These are phyloP conservation scores for Mesoclemmys tuberculata DNA, from an alignment of 2,113 vertebrate genomes.

Conservation along the genomic window DNA sequence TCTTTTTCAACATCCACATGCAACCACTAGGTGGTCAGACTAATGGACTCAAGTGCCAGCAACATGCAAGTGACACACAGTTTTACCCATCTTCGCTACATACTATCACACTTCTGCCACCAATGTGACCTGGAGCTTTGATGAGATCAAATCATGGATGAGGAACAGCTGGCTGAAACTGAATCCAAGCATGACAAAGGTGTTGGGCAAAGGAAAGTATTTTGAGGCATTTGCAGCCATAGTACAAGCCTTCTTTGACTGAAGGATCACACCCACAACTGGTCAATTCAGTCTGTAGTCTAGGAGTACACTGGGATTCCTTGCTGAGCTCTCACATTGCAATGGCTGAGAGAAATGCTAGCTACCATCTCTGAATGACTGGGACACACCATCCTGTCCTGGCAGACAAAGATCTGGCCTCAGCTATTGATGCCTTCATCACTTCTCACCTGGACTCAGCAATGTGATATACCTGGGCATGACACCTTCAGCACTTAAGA, in stretches of 20 bases:
- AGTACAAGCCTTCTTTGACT: background rate
- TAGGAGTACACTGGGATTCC: background rate
- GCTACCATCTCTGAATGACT: background rate
- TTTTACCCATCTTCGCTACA: background rate
- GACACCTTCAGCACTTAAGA: too few species aligned
- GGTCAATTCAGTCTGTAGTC: background rate
- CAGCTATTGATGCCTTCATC: background rate
- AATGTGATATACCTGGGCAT: background rate
- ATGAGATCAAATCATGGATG: background rate
- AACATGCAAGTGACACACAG: background rate
- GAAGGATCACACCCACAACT: background rate
- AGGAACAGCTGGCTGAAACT: background rate
- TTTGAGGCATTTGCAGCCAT: background rate
- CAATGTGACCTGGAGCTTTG: background rate
- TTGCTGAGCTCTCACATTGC: background rate
- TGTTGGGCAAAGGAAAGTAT: background rate
- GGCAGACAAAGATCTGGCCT: background rate
- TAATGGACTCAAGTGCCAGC: background rate
- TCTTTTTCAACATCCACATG: background rate
- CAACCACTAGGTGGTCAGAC: background rate
- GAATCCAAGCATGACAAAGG: background rate
- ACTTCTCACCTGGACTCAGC: background rate
- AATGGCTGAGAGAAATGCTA: background rate
- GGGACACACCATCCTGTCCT: background rate
- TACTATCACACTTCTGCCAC: background rate